These are phyloP conservation scores for Coleophora flavipennella DNA, from an alignment of 2,888 invertebrate genomes.

Conservation along the genomic window DNA sequence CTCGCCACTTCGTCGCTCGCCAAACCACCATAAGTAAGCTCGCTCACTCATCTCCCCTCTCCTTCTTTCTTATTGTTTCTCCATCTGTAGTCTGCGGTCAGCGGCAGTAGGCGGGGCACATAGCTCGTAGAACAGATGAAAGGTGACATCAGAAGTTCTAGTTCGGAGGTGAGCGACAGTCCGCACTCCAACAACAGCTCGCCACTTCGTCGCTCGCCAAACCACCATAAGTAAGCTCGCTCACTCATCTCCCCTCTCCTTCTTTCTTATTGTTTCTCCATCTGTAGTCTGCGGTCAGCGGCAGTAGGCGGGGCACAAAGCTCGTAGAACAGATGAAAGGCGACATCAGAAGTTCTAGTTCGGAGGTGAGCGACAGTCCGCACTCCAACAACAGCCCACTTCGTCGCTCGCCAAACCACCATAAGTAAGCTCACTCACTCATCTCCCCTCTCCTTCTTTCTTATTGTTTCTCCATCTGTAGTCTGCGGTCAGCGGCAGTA, in stretches of 20 bases:
- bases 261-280: too few species aligned
- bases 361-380: constrained; percentile 78
- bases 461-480: too few species aligned
- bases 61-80: too few species aligned
- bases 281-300: too few species aligned
- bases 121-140: too few species aligned
- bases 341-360: constrained; percentile 85
- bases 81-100: too few species aligned
- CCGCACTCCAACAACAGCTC: constrained; percentile 63
- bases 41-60: too few species aligned
- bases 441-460: too few species aligned
- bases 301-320: too few species aligned
- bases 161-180: constrained; percentile 80
- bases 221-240: constrained; percentile 50
- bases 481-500: too few species aligned
- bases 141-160: constrained; percentile 86
- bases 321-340: constrained; percentile 94
- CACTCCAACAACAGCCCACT: constrained; percentile 56
- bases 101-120: too few species aligned
- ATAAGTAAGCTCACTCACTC: constrained; percentile 40
- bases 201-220: constrained; percentile 37
- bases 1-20: constrained; percentile 44
- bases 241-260: too few species aligned
- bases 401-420: constrained; percentile 35
- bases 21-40: constrained; percentile 52